Evolutionary conservation across 2,888 invertebrate species (phyloP).

Genomic region (Baccha elongata): DNA sequence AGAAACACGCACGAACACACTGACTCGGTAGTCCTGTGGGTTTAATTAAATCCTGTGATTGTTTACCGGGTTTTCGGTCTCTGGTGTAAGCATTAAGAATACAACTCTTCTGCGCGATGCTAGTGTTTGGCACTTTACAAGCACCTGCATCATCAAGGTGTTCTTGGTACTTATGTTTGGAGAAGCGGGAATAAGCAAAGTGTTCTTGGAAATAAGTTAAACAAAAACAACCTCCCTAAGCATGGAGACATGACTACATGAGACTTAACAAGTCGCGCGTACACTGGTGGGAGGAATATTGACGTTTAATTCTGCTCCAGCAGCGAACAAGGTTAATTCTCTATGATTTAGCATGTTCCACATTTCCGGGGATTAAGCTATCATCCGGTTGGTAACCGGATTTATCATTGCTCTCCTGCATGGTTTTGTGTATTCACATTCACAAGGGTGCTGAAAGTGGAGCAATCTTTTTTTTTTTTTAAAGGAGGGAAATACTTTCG

Average conservation of each 20-base stretch:
- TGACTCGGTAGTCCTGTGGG: constrained; percentile 55
- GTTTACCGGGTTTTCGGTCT: constrained; percentile 39
- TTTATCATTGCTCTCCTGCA: constrained; percentile 64
- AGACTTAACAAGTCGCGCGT: constrained; percentile 17
- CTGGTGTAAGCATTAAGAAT: constrained; percentile 40
- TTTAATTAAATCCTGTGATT: constrained; percentile 72
- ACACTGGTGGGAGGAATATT: constrained; percentile 25
- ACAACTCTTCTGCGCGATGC: constrained; percentile 44
- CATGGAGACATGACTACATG: constrained; percentile 25
- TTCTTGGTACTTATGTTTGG: constrained; percentile 1
- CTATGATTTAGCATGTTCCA: constrained; percentile 73
- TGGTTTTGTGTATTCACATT: background rate
- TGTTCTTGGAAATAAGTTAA: constrained; percentile 48
- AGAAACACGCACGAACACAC: constrained; percentile 46
- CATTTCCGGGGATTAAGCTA: constrained; percentile 74
- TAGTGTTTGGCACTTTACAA: constrained; percentile 46
- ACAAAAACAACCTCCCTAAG: constrained; percentile 31
- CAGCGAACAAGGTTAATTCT: constrained; percentile 72
- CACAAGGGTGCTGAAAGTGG: constrained; percentile 1
- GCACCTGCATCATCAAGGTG: constrained; percentile 55
- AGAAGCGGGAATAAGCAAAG: constrained; percentile 1
- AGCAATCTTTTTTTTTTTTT: constrained; percentile 18
- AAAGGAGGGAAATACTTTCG: constrained; percentile 45
- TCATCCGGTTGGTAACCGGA: constrained; percentile 72
- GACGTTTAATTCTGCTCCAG: constrained; percentile 71